Base-by-base conservation (phyloP, 1,140 invertebrate genomes). In the Conus ventricosus region DNA sequence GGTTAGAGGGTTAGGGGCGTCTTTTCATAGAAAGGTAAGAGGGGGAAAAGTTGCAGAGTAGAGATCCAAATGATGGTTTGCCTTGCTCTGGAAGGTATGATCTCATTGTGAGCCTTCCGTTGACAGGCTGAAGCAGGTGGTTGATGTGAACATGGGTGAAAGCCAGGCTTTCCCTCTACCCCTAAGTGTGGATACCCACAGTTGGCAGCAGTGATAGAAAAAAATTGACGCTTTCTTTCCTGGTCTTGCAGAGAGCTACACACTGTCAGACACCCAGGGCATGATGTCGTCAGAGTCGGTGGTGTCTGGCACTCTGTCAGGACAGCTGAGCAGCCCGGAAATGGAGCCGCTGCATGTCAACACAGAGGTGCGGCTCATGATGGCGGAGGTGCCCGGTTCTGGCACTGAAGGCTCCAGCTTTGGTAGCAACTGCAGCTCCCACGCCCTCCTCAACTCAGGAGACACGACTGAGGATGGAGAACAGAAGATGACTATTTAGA, bases 401-500 rank as follows among this genome's bases (percentile, higher is more conserved):
- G 91, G 92, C 78, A 91, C 92, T 1, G 93, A 94, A 53, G 93
- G 89, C 15, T 93, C 92, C 7, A 94, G 93, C 88, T 92, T 91
- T 89, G 92, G 92, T 54, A 94, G 93, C 85, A 93, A 89, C 17
- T 88, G 91, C 55, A 93, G 92, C 78, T 90, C 92, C 39, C 90
- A 92, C 57, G 90, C 90, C n/a, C 88, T 94, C 4, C 84, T 94
- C 53, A 89, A 90, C 51, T 87, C 85, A 13, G 85, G 85, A 75
- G 89, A 85, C 20, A 57, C 53, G 71, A 85, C 85, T 82, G 67
- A 84, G 90, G 71, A 86, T 60, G 23, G 20, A 23, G n/a, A 75
- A 84, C 75, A n/a, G 67, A 85, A 83, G 53, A 89, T 86, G 88
- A 63, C 80, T 6, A 57, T 57, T 23, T 81, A 54, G 57, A 57